Conservation (phyloP, 92 coral and sea anemone genomes). For the Phenganax subtilis region DNA sequence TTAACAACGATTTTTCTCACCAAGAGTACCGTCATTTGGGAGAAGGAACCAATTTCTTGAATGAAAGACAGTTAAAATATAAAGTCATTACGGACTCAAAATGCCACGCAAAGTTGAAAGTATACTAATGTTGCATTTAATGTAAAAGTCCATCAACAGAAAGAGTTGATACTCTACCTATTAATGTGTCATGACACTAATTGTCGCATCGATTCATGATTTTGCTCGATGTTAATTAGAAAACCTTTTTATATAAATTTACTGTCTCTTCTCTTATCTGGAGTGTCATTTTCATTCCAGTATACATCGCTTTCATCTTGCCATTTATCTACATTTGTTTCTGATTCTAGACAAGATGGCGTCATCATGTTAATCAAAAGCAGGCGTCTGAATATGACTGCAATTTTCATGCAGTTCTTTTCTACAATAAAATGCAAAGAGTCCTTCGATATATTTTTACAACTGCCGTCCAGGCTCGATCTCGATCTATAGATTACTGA, state of each 20-base stretch:
- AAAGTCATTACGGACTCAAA: too few species aligned
- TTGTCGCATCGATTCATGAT: slow-evolving; percentile 30
- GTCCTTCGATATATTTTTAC: too few species aligned
- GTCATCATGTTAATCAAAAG: slow-evolving; percentile 1
- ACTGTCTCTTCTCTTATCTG: slow-evolving; percentile 10
- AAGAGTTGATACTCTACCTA: slow-evolving; percentile 11
- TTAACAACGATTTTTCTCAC: too few species aligned
- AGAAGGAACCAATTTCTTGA: too few species aligned
- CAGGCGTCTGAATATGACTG: background rate
- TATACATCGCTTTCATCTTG: slow-evolving; percentile 16
- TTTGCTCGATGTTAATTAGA: slow-evolving; percentile 11
- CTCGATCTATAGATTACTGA: too few species aligned
- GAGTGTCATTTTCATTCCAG: slow-evolving; percentile 19
- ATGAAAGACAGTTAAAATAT: too few species aligned
- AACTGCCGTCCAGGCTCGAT: too few species aligned
- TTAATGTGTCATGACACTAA: slow-evolving; percentile 38
- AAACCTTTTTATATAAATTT: background rate
- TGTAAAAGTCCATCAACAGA: slow-evolving; percentile 13
- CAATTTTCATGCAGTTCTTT: background rate
- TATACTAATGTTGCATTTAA: background rate
- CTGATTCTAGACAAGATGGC: slow-evolving; percentile 39
- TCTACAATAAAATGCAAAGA: background rate
- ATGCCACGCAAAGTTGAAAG: too few species aligned
- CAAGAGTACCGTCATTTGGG: too few species aligned
- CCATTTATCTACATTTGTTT: slow-evolving; percentile 9